phyloP scores from a whole-genome alignment of 2,113 vertebrate genomes.

The Alligator sinensis region DNA sequence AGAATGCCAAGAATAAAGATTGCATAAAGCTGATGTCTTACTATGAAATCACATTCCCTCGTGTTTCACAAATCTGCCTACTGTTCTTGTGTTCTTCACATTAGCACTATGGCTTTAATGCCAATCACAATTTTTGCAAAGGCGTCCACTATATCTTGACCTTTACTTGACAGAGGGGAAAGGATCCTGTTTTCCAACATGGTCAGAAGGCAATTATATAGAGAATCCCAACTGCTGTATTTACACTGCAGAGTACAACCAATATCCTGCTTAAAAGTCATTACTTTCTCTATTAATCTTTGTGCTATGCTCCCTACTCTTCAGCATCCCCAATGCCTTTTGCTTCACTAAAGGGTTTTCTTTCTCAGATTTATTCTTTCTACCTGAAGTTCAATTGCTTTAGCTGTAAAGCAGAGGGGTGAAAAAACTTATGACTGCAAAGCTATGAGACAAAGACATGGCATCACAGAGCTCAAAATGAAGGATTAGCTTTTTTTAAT shows the following conservation, averaged over 20 bases:
- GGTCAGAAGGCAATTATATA: neutral
- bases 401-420: neutral
- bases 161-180: neutral
- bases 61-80: neutral
- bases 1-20: neutral
- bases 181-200: neutral
- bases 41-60: neutral
- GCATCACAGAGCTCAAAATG: neutral
- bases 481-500: constrained; percentile 49
- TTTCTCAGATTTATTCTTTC: constrained; percentile 24
- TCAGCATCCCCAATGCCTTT: neutral
- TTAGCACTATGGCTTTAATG: neutral
- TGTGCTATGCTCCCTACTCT: neutral
- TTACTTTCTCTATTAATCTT: neutral
- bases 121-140: neutral
- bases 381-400: neutral
- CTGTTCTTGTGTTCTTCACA: neutral
- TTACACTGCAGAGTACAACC: neutral
- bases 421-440: neutral
- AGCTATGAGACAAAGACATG: constrained; percentile 33
- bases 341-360: constrained; percentile 34
- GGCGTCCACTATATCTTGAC: neutral
- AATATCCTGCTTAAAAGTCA: neutral
- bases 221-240: neutral
- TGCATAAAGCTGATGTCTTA: fast-evolving